These are phyloP conservation scores for Bradypodion pumilum DNA, from an alignment of 2,797 vertebrate species.

Conservation along the genomic window DNA sequence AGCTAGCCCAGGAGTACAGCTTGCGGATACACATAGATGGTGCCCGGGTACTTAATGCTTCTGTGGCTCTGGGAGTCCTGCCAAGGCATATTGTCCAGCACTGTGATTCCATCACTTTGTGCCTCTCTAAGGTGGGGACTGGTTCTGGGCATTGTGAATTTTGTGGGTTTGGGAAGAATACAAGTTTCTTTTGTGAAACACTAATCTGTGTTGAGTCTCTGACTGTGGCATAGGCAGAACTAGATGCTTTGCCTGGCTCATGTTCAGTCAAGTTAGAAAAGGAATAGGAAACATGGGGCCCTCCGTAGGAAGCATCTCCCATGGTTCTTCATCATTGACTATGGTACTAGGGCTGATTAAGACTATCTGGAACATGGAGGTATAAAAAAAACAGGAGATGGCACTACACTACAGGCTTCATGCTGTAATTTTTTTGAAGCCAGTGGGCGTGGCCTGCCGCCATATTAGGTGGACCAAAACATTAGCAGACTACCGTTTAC, in stretches of 20 bases:
- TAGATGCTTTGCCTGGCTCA: background rate
- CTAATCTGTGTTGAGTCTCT: background rate
- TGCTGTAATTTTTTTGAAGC: too few relatives aligned
- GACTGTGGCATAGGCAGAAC: too few relatives aligned
- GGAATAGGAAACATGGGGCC: background rate
- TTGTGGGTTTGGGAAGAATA: background rate
- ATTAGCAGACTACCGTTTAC: too few relatives aligned
- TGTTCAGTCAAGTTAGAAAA: background rate
- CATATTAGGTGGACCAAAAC: too few relatives aligned
- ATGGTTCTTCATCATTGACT: background rate
- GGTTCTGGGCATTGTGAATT: background rate
- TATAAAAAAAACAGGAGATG: too few relatives aligned
- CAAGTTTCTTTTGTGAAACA: background rate
- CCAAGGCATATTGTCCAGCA: conserved; percentile 79
- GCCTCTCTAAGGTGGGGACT: conserved; percentile 85
- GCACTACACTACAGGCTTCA: too few relatives aligned
- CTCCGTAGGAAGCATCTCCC: background rate
- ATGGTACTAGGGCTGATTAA: background rate
- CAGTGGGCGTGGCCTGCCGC: too few relatives aligned
- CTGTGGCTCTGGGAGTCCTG: conserved; percentile 74
- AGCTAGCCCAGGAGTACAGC: conserved; percentile 74
- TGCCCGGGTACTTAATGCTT: conserved; percentile 83
- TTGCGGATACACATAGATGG: conserved; percentile 86
- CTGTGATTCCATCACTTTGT: conserved; percentile 85
- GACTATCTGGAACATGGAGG: background rate